Evolutionary conservation across 2,797 vertebrate species (phyloP).

Genomic region (Lagocephalus sceleratus): DNA sequence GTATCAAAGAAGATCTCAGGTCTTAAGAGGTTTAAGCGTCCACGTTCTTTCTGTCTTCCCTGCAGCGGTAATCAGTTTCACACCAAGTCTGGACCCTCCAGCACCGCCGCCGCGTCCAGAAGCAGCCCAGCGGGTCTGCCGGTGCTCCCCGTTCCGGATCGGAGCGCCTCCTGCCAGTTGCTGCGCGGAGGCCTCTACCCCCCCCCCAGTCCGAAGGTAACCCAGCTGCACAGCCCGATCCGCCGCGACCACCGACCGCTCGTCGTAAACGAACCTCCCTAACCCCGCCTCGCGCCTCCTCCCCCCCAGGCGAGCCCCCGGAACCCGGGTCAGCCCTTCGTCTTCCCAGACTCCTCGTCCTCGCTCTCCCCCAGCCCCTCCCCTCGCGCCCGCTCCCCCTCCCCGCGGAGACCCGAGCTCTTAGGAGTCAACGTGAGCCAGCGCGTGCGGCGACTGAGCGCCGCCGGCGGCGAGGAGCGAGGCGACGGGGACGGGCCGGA

Average conservation of each 20-base stretch:
- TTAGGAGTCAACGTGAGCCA: constrained; percentile 77
- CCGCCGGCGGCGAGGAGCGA: constrained; percentile 68
- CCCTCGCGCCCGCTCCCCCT: constrained; percentile 69
- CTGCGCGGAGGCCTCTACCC: constrained; percentile 77
- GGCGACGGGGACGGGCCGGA: constrained; percentile 56
- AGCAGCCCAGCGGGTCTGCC: constrained; percentile 62
- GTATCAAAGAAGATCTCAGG: too few species aligned
- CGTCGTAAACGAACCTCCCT: too few species aligned
- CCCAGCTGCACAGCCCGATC: background rate
- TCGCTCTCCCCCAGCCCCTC: constrained; percentile 56
- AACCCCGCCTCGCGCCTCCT: constrained; percentile 2
- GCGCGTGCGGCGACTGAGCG: constrained; percentile 73
- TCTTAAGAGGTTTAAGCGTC: too few species aligned
- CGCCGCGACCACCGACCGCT: too few species aligned
- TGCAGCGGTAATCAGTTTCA: constrained; percentile 68
- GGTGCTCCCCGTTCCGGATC: constrained; percentile 72
- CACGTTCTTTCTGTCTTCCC: constrained; percentile 7
- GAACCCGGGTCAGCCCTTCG: constrained; percentile 52
- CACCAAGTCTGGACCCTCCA: constrained; percentile 55
- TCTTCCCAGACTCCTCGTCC: constrained; percentile 47
- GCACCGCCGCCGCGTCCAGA: constrained; percentile 60
- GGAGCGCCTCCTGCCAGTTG: constrained; percentile 66
- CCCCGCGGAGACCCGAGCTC: constrained; percentile 65
- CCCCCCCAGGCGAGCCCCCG: constrained; percentile 48
- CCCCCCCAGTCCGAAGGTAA: constrained; percentile 71